Evolutionary conservation across 2,113 vertebrate species (phyloP).

Genomic region (Elgaria multicarinata): DNA sequence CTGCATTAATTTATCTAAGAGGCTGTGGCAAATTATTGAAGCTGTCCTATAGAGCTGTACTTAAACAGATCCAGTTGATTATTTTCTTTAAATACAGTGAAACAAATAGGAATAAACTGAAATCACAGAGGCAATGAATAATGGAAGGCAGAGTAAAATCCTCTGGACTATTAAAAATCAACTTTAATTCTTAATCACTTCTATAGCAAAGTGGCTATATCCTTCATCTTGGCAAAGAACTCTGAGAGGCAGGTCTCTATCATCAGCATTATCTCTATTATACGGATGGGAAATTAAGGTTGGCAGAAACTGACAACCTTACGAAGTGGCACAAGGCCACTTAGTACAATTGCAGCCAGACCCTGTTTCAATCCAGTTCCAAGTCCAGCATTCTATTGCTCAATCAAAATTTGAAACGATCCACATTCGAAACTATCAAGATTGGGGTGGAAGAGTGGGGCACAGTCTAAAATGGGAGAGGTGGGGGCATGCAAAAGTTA

Average conservation of each 20-base stretch:
- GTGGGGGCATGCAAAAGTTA: too few species aligned
- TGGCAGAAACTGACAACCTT: not conserved
- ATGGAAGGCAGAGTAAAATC: not conserved
- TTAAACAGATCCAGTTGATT: conserved; percentile 28
- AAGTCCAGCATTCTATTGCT: not conserved
- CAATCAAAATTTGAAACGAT: not conserved
- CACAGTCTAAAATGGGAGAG: not conserved
- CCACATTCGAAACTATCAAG: not conserved
- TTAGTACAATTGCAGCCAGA: not conserved
- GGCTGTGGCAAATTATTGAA: conserved; percentile 13
- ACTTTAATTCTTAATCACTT: not conserved
- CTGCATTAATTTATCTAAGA: conserved; percentile 6
- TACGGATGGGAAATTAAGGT: not conserved
- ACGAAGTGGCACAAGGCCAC: too few species aligned
- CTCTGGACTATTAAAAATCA: not conserved
- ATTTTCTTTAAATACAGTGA: conserved; percentile 35
- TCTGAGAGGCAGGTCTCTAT: not conserved
- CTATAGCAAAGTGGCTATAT: not conserved
- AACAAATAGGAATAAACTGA: conserved; percentile 29
- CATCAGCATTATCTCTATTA: not conserved
- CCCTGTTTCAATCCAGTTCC: not conserved
- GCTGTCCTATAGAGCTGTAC: conserved; percentile 37
- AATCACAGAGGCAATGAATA: not conserved
- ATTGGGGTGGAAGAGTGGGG: not conserved
- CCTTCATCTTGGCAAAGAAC: not conserved